phyloP scores from a whole-genome alignment of 2,888 invertebrate genomes.

The Dioctria rufipes region DNA sequence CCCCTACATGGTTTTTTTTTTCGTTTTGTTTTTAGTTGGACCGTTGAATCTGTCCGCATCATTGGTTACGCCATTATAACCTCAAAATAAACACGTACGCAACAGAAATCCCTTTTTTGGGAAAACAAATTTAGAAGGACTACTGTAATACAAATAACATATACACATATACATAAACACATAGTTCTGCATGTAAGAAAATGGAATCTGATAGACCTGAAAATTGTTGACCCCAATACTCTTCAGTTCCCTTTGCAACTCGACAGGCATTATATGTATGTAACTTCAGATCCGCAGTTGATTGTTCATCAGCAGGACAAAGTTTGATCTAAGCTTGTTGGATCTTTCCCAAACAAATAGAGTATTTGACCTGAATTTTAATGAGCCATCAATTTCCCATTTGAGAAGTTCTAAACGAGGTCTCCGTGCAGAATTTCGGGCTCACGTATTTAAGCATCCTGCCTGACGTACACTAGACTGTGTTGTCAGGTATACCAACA shows the following conservation, averaged over 20 bases:
- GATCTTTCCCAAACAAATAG: slow-evolving; percentile 29
- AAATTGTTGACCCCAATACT: slow-evolving; percentile 18
- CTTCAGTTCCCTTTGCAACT: not conserved
- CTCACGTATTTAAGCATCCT: slow-evolving; percentile 35
- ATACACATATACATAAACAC: too few relatives aligned
- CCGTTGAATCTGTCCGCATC: slow-evolving; percentile 27
- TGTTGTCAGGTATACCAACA: too few relatives aligned
- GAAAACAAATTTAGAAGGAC: slow-evolving; percentile 22
- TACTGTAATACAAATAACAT: not conserved
- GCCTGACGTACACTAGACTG: not conserved
- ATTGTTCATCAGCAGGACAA: slow-evolving; percentile 3
- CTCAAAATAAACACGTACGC: slow-evolving; percentile 36
- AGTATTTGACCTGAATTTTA: slow-evolving; percentile 49
- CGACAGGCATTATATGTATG: too few relatives aligned
- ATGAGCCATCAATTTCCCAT: slow-evolving; percentile 52
- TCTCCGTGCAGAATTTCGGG: not conserved
- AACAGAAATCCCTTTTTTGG: slow-evolving; percentile 27
- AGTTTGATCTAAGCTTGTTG: slow-evolving; percentile 40
- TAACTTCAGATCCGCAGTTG: not conserved
- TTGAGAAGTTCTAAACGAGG: slow-evolving; percentile 36
- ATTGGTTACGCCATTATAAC: slow-evolving; percentile 17
- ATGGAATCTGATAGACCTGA: not conserved
- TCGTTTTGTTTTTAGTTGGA: slow-evolving; percentile 16
- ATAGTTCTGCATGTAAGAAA: not conserved
- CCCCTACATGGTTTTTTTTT: not conserved